These are phyloP conservation scores for Pantelozetes paolii DNA, from an alignment of 2,888 invertebrate species.

Conservation along the genomic window DNA sequence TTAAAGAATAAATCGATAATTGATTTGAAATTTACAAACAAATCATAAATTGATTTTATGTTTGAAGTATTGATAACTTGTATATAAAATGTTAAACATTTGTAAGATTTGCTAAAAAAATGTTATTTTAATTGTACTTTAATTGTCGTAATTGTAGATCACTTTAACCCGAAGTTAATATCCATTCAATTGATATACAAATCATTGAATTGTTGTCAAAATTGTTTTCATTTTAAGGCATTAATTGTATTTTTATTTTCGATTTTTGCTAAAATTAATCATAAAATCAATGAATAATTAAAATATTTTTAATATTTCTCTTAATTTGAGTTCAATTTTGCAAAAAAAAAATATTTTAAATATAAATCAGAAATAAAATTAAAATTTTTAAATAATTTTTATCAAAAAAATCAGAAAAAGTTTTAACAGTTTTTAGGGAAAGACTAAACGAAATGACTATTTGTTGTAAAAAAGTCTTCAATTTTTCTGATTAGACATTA, in stretches of 20 bases:
- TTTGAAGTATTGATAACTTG: neutral
- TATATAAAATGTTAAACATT: slow-evolving; percentile 2
- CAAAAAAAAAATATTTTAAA: too few species aligned
- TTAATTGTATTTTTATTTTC: too few species aligned
- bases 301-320: too few species aligned
- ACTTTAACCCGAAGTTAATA: slow-evolving; percentile 32
- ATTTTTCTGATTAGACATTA: neutral
- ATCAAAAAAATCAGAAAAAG: too few species aligned
- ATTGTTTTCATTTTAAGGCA: too few species aligned
- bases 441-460: neutral
- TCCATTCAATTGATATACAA: neutral
- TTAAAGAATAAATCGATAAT: neutral
- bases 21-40: neutral
- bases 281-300: too few species aligned
- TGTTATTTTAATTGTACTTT: neutral
- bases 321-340: too few species aligned
- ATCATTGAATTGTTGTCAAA: too few species aligned
- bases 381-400: too few species aligned
- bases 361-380: too few species aligned
- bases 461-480: neutral
- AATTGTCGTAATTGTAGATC: slow-evolving; percentile 17
- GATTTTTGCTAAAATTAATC: too few species aligned
- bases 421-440: neutral
- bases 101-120: slow-evolving; percentile 1
- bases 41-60: slow-evolving; percentile 9